These are phyloP conservation scores for Steatornis caripensis DNA, from an alignment of 2,113 vertebrate genomes.

Conservation along the genomic window DNA sequence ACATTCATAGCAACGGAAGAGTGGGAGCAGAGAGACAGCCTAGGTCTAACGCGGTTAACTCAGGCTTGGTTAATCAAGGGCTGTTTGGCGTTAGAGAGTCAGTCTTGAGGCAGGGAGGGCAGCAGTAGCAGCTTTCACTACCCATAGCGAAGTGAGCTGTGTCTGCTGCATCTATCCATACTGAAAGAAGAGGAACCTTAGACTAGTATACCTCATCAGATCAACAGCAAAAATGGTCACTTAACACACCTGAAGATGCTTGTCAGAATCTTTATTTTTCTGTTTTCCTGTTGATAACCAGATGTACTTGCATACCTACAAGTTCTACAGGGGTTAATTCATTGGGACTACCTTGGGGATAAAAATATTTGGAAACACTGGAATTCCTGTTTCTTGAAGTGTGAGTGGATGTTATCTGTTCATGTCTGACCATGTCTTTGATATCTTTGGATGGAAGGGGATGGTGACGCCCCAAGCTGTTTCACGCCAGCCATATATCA, in stretches of 20 bases:
- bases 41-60: neutral
- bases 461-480: neutral
- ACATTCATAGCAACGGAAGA: neutral
- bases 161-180: neutral
- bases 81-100: neutral
- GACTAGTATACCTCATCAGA: neutral
- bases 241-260: neutral
- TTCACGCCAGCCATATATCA: constrained; percentile 44
- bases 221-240: neutral
- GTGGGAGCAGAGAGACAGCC: fast-evolving
- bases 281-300: neutral
- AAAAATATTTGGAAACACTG: constrained; percentile 39
- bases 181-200: neutral
- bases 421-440: neutral
- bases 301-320: neutral
- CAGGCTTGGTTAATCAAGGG: neutral
- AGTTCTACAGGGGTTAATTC: neutral
- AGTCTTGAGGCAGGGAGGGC: neutral
- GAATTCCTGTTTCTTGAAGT: constrained; percentile 29
- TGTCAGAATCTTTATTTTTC: neutral
- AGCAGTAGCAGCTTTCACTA: neutral
- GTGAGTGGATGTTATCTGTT: constrained; percentile 54
- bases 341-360: neutral
- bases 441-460: constrained; percentile 48
- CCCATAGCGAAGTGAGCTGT: neutral